A percentile compares a stretch with the other conserved stretches of the same genome.
Conservation (phyloP, 2,797 vertebrate species). For the Takifugu ocellatus region DNA sequence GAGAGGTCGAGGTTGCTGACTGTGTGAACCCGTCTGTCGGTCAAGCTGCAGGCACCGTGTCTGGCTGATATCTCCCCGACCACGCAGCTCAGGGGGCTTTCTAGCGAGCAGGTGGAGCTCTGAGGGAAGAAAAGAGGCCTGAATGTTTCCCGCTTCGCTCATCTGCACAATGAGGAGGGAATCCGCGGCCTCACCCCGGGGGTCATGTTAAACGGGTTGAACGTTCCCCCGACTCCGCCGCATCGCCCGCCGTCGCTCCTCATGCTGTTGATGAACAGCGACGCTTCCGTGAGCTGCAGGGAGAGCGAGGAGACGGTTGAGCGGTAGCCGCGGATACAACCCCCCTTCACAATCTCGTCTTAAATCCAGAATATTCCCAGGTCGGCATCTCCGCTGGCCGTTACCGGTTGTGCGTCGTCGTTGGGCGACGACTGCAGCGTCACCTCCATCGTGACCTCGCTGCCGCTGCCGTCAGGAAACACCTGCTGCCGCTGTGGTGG, state of each 20-base stretch:
- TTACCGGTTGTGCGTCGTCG: not conserved
- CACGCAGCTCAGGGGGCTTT: conserved; percentile 64
- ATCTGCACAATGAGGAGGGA: not conserved
- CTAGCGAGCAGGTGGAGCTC: conserved; percentile 63
- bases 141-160: not conserved
- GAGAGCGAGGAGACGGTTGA: not conserved
- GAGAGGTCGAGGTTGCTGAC: conserved; percentile 67
- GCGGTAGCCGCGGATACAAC: too few species aligned
- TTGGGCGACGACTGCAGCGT: conserved; percentile 23
- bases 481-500: conserved; percentile 68
- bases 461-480: conserved; percentile 71
- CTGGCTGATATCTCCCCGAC: conserved; percentile 74
- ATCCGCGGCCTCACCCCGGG: conserved; percentile 50
- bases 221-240: conserved; percentile 38
- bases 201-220: conserved; percentile 76
- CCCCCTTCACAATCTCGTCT: too few species aligned
- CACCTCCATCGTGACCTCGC: conserved; percentile 62
- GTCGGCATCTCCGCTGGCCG: too few species aligned
- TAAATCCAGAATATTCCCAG: too few species aligned
- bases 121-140: conserved; percentile 22
- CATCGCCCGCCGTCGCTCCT: conserved; percentile 31
- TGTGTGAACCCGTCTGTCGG: conserved; percentile 50
- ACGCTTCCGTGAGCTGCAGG: conserved; percentile 42
- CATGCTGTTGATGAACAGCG: conserved; percentile 56
- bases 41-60: conserved; percentile 63